Evolutionary conservation across 2,888 invertebrate genomes (phyloP).

Genomic region (Nebria salina): DNA sequence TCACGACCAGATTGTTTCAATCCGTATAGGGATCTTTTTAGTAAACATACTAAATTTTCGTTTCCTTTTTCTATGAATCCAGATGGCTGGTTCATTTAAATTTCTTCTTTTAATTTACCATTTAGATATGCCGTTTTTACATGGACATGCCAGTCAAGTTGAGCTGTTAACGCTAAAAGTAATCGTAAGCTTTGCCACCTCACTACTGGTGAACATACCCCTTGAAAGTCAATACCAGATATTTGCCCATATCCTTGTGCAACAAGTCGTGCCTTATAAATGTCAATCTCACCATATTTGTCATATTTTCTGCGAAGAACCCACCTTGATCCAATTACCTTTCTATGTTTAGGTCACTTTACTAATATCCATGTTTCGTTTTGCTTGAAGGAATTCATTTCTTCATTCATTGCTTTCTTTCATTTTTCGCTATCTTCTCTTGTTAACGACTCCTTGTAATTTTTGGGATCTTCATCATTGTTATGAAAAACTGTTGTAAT

Average conservation of each 20-base stretch:
- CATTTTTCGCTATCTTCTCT: conserved; percentile 12
- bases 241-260: conserved; percentile 50
- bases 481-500: too few relatives aligned
- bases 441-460: too few relatives aligned
- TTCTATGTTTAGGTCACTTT: neutral
- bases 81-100: conserved; percentile 16
- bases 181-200: conserved; percentile 28
- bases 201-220: conserved; percentile 26
- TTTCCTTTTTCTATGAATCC: neutral
- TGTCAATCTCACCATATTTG: neutral
- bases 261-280: conserved; percentile 28
- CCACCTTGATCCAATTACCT: conserved; percentile 9
- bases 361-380: conserved; percentile 15
- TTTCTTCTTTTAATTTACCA: neutral
- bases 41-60: conserved; percentile 14
- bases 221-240: conserved; percentile 15
- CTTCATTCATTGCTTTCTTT: conserved; percentile 5
- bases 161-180: conserved; percentile 28
- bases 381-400: conserved; percentile 4
- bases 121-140: conserved; percentile 4
- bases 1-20: conserved; percentile 21
- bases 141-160: conserved; percentile 20
- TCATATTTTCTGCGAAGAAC: conserved; percentile 4
- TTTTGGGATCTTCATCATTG: too few relatives aligned
- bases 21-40: conserved; percentile 13